Evolutionary conservation across 2,797 vertebrate genomes (phyloP).

Genomic region (Sebastes umbrosus): DNA sequence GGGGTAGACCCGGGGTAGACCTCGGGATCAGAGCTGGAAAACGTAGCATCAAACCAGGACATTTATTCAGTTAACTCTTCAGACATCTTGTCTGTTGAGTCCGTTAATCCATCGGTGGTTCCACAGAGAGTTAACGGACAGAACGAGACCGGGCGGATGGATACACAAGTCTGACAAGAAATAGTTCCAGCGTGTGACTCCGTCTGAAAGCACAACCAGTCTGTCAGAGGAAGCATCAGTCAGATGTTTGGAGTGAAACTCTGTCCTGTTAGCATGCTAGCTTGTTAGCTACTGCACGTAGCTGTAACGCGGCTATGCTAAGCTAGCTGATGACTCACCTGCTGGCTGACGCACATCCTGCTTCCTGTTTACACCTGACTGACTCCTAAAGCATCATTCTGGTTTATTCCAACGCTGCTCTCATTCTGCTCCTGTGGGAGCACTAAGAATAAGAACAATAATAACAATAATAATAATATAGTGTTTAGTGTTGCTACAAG

Average conservation of each 20-base stretch:
- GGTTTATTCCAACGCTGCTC: not conserved
- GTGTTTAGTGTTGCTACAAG: too few relatives aligned
- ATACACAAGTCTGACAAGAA: not conserved
- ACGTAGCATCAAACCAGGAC: too few relatives aligned
- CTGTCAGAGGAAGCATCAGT: not conserved
- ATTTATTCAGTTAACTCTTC: too few relatives aligned
- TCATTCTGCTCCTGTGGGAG: too few relatives aligned
- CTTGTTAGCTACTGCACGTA: not conserved
- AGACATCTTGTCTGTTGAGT: too few relatives aligned
- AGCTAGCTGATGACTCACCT: not conserved
- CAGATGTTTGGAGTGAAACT: not conserved
- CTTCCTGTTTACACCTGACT: not conserved
- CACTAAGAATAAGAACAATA: not conserved
- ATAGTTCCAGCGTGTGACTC: not conserved
- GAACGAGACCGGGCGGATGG: not conserved
- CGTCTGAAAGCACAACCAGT: not conserved
- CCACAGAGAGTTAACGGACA: too few relatives aligned
- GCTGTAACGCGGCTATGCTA: not conserved
- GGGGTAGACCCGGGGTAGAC: too few relatives aligned
- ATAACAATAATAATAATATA: too few relatives aligned
- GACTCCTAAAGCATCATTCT: not conserved
- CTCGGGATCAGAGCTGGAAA: too few relatives aligned
- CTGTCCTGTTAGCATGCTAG: not conserved
- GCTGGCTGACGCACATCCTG: not conserved
- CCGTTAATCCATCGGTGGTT: too few relatives aligned